Conservation (phyloP, 2,113 vertebrate genomes). For the Trematocara stigmaticum region DNA sequence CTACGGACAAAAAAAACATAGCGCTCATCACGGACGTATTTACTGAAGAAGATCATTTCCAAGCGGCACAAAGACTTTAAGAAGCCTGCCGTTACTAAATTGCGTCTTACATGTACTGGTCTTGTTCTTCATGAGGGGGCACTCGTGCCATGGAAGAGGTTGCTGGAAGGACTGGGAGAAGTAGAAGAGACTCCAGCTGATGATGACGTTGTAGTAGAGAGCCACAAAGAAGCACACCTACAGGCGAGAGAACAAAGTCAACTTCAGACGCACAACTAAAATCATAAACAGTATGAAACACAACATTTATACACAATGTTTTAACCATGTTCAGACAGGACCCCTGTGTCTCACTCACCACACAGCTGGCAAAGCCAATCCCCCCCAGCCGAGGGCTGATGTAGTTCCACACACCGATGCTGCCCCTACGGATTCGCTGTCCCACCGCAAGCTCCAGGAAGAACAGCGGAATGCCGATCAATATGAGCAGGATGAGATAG, state of each 20-base stretch:
- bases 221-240: constrained; percentile 96
- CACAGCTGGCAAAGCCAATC: constrained; percentile 93
- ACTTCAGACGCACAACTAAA: not conserved
- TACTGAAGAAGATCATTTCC: not conserved
- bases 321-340: not conserved
- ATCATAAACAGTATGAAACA: not conserved
- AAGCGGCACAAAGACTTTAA: not conserved
- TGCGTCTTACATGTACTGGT: constrained; percentile 81
- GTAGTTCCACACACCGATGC: constrained; percentile 98
- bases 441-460: constrained; percentile 96
- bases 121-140: constrained; percentile 89
- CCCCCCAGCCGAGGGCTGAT: constrained; percentile 94
- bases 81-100: not conserved
- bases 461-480: constrained; percentile 95
- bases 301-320: not conserved
- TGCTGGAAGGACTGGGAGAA: constrained; percentile 98
- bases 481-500: constrained; percentile 86
- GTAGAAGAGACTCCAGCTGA: constrained; percentile 97
- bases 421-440: constrained; percentile 91
- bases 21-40: not conserved
- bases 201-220: constrained; percentile 98
- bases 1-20: constrained; percentile 56
- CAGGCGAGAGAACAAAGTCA: not conserved
- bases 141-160: constrained; percentile 93
- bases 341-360: constrained; percentile 76